Evolutionary conservation across 2,797 vertebrate species (phyloP).

Genomic region (Fratercula arctica): DNA sequence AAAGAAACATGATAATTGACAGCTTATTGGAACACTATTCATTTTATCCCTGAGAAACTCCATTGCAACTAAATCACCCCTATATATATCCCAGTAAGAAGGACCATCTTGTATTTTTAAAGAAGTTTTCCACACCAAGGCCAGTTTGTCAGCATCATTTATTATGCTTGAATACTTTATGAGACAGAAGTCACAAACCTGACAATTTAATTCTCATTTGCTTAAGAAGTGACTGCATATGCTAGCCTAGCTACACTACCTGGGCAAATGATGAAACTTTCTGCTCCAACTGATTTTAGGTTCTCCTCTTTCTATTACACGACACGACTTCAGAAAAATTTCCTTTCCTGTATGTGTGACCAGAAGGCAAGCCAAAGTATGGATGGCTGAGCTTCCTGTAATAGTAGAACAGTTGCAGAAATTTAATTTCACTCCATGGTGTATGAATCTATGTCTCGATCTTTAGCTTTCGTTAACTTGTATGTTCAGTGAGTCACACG

Average conservation of each 20-base stretch:
- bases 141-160: slow-evolving; percentile 6
- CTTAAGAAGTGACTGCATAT: not conserved
- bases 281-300: not conserved
- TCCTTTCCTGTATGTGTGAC: not conserved
- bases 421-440: not conserved
- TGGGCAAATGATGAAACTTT: not conserved
- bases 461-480: not conserved
- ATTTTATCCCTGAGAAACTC: not conserved
- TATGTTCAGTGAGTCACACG: not conserved
- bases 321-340: not conserved
- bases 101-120: slow-evolving; percentile 14
- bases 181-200: not conserved
- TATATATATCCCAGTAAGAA: not conserved
- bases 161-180: not conserved
- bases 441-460: not conserved
- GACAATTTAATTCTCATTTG: not conserved
- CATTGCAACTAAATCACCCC: not conserved
- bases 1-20: not conserved
- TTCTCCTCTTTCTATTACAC: not conserved
- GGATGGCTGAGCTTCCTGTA: not conserved
- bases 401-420: not conserved
- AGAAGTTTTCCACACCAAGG: not conserved
- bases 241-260: not conserved
- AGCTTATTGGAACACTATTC: not conserved
- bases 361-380: not conserved